Evolutionary conservation across 2,113 vertebrate genomes (phyloP), one percentile per base, ranked within the genome.

Genomic region (Tenrec ecaudatus): DNA sequence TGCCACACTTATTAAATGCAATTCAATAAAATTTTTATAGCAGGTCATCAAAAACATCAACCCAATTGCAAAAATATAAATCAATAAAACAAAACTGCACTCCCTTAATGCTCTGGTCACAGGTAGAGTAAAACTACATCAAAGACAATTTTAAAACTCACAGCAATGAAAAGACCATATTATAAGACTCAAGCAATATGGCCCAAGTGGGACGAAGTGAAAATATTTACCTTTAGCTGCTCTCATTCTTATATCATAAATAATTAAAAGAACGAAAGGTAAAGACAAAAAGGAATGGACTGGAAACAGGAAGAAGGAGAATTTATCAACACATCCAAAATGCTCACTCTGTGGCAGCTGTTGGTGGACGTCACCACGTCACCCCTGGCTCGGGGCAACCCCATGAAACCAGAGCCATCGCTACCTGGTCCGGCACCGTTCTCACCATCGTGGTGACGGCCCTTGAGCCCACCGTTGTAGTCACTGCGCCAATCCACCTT

Each of bases 181-280:
- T 66, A 47, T 53, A 66, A 91, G 15, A 83, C 19, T 36, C 38
- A 36, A 31, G 80, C 47, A 5, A 77, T 8, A 15, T 3, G 27
- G 81, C 40, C 25, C 77, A 77, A 91, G 89, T 47, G 40, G 75
- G 77, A 19, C 64, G 33, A 68, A 64, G 69, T 78, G 31, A 93
- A 66, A 87, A 93, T 25, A 3, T 38, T 10, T 6, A 64, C 1
- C 33, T 57, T 66, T 69, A 33, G 84, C 31, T 19, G 23, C 10
- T 78, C 62, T 31, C 60, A 75, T 66, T 60, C 62, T 60, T 57
- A 22, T 17, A n/a, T 40, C 38, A 90, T 22, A 62, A 43, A 64
- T 20, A 71, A 80, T 20, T 17, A 92, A 68, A 82, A 66, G 22
- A 57, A 68, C 47, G 60, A 31, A 86, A 25, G 27, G 43, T 19